phyloP scores from a whole-genome alignment of 2,797 vertebrate genomes.

The Scomberomorus guttatus region DNA sequence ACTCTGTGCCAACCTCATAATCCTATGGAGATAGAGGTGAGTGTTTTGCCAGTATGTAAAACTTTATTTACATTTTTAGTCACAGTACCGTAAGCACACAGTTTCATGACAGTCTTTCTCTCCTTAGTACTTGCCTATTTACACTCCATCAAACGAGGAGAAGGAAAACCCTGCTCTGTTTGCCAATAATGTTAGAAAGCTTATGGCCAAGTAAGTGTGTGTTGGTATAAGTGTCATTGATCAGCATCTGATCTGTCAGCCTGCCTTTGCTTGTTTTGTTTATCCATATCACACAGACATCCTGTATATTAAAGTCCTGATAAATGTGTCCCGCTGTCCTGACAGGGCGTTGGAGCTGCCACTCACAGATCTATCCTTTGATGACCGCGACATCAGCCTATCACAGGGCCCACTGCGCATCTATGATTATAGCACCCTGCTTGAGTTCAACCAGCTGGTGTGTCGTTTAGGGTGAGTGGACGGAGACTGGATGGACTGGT shows the following conservation, averaged over 20 bases:
- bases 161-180: slow-evolving; percentile 91
- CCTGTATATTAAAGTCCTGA: not conserved
- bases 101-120: not conserved
- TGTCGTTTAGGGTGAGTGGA: slow-evolving; percentile 90
- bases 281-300: not conserved
- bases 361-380: slow-evolving; percentile 93
- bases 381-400: slow-evolving; percentile 93
- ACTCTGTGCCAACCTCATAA: slow-evolving; percentile 96
- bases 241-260: not conserved
- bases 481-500: slow-evolving; percentile 47
- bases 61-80: not conserved
- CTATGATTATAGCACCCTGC: slow-evolving; percentile 87
- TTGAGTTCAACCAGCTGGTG: slow-evolving; percentile 92
- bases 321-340: not conserved
- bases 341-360: slow-evolving; percentile 90
- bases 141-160: slow-evolving; percentile 93
- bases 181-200: slow-evolving; percentile 91
- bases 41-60: slow-evolving; percentile 40
- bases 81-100: not conserved
- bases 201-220: slow-evolving; percentile 86
- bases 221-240: not conserved
- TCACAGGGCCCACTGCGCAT: slow-evolving; percentile 90
- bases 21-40: slow-evolving; percentile 94
- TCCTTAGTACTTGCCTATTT: slow-evolving; percentile 92
- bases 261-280: not conserved